These are phyloP conservation scores for crab-eating macaque (Macaca fascicularis) DNA, from an alignment of 2,113 vertebrate species.

Conservation along the genomic window DNA sequence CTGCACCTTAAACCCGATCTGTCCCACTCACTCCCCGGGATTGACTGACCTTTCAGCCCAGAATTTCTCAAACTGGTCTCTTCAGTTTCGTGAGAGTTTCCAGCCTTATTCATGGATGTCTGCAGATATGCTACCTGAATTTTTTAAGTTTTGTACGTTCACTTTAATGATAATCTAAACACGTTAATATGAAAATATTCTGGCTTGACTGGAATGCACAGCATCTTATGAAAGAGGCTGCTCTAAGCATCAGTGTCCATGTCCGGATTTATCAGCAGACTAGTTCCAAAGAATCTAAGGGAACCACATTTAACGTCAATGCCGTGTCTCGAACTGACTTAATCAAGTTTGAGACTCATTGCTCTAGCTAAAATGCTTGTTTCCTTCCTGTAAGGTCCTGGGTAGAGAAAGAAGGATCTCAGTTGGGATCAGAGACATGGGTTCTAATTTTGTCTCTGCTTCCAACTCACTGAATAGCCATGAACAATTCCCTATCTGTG, in stretches of 20 bases:
- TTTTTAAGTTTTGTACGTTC: neutral
- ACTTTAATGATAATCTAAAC: neutral
- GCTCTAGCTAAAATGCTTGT: neutral
- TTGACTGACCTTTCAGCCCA: neutral
- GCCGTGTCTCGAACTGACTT: neutral
- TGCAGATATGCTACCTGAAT: neutral
- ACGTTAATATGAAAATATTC: neutral
- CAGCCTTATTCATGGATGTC: neutral
- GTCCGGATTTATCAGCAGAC: constrained; percentile 3
- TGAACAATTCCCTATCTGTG: neutral
- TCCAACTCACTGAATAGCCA: neutral
- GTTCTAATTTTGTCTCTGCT: constrained; percentile 17
- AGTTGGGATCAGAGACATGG: neutral
- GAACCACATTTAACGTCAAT: neutral
- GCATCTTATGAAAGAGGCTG: neutral
- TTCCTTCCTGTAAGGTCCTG: neutral
- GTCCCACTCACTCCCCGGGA: neutral
- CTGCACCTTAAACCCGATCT: neutral
- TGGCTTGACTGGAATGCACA: neutral
- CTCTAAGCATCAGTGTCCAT: neutral
- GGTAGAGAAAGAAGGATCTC: neutral
- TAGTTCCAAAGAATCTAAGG: neutral
- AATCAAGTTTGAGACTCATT: neutral
- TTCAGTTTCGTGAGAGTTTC: neutral
- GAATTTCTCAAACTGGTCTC: neutral